Base-by-base conservation (phyloP, 2,888 invertebrate species). In the Girardia tigrina region DNA sequence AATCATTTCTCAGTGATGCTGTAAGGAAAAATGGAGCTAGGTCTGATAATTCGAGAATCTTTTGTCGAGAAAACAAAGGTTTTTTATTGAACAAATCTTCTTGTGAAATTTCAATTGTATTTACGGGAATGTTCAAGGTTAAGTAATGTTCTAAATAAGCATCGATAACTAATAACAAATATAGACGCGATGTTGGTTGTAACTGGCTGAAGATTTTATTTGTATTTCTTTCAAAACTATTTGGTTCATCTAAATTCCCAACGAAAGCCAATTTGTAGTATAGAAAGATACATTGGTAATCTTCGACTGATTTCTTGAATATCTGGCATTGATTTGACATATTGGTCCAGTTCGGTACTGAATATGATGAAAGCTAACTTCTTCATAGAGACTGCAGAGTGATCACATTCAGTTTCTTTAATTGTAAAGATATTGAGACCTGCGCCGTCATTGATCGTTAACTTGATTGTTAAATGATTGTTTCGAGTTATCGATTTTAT, bases 211-310 rank as follows among this genome's bases (percentile, higher is more conserved):
- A 16, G 16, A 12, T 8, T 12, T 12, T 16, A 8, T 56, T 23
- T 20, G n/a, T 56, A 20, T 6, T 12, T n/a, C 56, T 4, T 6
- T 12, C n/a, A n/a, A 20, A 56, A n/a, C 23, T 56, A n/a, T 4
- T 56, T 56, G n/a, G 8, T 16, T 56, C 56, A 56, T 72, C 80
- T 0, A 80, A 80, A 80, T 90, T 88, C 26, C 90, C 89, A 75
- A 91, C 90, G 83, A 92, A 92, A 2, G 91, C 91, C 92, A 92
- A 92, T 69, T 90, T 88, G 82, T 91, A 90, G 88, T 0, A 90
- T 90, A 74, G 90, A 89, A 78, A 92, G 85, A 82, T 91, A 91
- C 78, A 90, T 89, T 76, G 91, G 86, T 90, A 90, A 91, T 79
- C 89, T 88, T 26, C 89, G 82, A 82, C 90, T 89, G 36, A 88